Evolutionary conservation across 2,888 invertebrate species (phyloP).

Genomic region (Lissonota sp.): DNA sequence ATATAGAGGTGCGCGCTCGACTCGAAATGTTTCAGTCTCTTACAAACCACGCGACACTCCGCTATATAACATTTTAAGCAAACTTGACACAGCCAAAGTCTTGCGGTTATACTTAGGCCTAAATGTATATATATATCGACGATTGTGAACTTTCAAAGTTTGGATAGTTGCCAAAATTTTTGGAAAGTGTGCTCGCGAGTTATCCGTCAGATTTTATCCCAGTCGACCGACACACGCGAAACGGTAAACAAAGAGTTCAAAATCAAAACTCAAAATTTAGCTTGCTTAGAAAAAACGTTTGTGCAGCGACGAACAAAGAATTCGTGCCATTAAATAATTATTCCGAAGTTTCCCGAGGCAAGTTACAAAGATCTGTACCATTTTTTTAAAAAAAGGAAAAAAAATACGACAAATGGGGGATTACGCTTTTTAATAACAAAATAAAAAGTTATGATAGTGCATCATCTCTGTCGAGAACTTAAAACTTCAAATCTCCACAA

Average conservation of each 20-base stretch:
- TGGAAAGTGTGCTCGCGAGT: not conserved
- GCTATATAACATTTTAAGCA: slow-evolving; percentile 50
- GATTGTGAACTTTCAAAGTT: slow-evolving; percentile 12
- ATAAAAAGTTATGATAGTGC: too few species aligned
- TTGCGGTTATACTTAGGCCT: not conserved
- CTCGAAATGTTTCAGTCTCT: slow-evolving; percentile 76
- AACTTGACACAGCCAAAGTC: slow-evolving; percentile 11
- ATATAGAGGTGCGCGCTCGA: slow-evolving; percentile 76
- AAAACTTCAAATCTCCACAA: too few species aligned
- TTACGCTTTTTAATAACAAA: too few species aligned
- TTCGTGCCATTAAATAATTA: slow-evolving; percentile 10
- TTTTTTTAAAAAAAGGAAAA: too few species aligned
- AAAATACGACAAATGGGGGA: too few species aligned
- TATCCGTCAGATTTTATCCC: not conserved
- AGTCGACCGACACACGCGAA: not conserved
- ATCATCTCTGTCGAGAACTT: too few species aligned
- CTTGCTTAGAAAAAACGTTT: slow-evolving; percentile 3
- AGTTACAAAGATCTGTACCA: too few species aligned
- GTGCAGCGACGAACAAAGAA: slow-evolving; percentile 19
- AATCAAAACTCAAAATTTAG: not conserved
- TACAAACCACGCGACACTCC: slow-evolving; percentile 73
- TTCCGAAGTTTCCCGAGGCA: not conserved
- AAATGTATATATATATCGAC: not conserved
- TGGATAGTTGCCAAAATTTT: slow-evolving; percentile 21
- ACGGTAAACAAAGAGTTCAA: not conserved